Conservation (phyloP, 2,797 vertebrate genomes). For the Buphagus erythrorhynchus region DNA sequence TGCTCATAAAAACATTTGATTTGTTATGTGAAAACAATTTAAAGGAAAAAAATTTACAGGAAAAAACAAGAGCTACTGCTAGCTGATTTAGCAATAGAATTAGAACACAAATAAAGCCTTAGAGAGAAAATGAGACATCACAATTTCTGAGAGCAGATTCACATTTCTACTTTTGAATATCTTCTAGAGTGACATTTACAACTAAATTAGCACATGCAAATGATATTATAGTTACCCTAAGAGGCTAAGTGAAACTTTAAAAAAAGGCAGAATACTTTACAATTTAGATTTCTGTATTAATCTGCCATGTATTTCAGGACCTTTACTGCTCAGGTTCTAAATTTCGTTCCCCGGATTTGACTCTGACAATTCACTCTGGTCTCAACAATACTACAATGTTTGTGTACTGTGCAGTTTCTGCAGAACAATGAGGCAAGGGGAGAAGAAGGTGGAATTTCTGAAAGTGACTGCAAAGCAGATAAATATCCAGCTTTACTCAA, state of each 20-base stretch:
- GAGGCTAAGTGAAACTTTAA: not conserved
- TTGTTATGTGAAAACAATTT: slow-evolving; percentile 61
- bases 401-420: not conserved
- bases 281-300: slow-evolving; percentile 9
- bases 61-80: slow-evolving; percentile 21
- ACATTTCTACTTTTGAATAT: slow-evolving; percentile 20
- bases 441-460: not conserved
- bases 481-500: not conserved
- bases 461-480: not conserved
- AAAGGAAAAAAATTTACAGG: not conserved
- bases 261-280: not conserved
- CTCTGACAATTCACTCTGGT: not conserved
- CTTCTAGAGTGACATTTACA: slow-evolving; percentile 44
- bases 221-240: not conserved
- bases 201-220: slow-evolving; percentile 47
- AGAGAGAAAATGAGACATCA: slow-evolving; percentile 52
- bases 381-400: not conserved
- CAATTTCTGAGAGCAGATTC: slow-evolving; percentile 7
- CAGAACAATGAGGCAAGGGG: not conserved
- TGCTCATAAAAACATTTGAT: slow-evolving; percentile 55
- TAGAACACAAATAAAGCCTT: slow-evolving; percentile 37
- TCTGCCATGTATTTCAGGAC: not conserved
- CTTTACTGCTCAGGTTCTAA: not conserved
- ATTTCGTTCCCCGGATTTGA: not conserved
- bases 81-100: slow-evolving; percentile 51